Conservation (phyloP, 2,797 vertebrate species). For the Neopelma chrysocephalum region DNA sequence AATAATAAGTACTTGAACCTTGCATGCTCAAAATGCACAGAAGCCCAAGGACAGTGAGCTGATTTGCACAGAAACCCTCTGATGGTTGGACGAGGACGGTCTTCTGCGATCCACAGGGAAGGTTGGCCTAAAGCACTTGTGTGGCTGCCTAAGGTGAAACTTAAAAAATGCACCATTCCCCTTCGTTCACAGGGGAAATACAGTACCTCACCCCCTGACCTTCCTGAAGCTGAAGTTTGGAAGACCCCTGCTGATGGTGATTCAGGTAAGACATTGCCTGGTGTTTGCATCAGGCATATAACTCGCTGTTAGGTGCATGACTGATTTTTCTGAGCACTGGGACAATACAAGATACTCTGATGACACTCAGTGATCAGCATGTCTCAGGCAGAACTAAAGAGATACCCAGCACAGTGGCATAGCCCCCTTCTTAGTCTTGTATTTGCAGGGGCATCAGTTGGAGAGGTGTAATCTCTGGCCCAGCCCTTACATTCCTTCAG, state of each 20-base stretch:
- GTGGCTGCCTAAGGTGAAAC: not conserved
- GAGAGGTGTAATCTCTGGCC: not conserved
- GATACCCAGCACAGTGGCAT: not conserved
- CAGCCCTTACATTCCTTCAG: not conserved
- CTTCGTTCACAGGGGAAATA: conserved; percentile 18
- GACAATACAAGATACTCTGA: not conserved
- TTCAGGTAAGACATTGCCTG: not conserved
- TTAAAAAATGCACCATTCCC: conserved; percentile 15
- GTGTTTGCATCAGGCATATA: not conserved
- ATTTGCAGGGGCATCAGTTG: not conserved
- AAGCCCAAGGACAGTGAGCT: not conserved
- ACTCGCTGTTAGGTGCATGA: not conserved
- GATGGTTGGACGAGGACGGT: not conserved
- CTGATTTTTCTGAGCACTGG: not conserved
- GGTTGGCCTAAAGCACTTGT: not conserved
- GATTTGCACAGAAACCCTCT: not conserved
- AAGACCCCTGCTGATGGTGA: not conserved
- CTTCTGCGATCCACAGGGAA: not conserved
- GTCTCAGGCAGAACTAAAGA: not conserved
- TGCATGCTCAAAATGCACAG: not conserved
- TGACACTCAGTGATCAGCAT: rapidly evolving
- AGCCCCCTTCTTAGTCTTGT: not conserved
- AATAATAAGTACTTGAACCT: not conserved
- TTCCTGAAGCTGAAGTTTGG: not conserved
- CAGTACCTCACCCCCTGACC: not conserved